phyloP scores from a whole-genome alignment of 1,140 invertebrate genomes.

The Brachionus rotundiformis region DNA sequence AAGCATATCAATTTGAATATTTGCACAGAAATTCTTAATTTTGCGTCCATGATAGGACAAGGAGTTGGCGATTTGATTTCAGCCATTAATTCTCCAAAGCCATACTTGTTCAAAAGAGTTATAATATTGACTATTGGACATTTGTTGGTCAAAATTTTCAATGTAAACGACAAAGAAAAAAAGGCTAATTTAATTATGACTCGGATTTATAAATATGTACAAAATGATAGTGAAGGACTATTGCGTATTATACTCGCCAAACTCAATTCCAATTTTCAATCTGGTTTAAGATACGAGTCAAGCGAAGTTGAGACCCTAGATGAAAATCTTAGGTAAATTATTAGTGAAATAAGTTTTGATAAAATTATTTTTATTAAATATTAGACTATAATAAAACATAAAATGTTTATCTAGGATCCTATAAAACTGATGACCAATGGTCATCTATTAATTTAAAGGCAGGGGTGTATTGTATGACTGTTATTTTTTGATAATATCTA shows the following conservation, averaged over 20 bases:
- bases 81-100: background rate
- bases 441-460: too few relatives aligned
- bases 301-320: background rate
- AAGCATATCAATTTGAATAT: background rate
- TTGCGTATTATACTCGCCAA: background rate
- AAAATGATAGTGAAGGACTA: background rate
- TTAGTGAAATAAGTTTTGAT: too few relatives aligned
- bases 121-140: background rate
- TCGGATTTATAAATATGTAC: background rate
- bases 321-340: background rate
- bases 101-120: background rate
- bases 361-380: too few relatives aligned
- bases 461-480: too few relatives aligned
- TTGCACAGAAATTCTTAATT: background rate
- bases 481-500: too few relatives aligned
- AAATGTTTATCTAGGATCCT: too few relatives aligned
- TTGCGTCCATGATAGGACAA: background rate
- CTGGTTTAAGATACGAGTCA: background rate
- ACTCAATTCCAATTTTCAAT: background rate
- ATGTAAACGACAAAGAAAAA: slow-evolving; percentile 22
- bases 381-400: too few relatives aligned
- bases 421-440: too few relatives aligned
- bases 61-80: background rate
- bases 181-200: background rate
- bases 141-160: background rate